A percentile compares a stretch with the other conserved stretches of the same genome.
Conservation (phyloP, 2,888 invertebrate species). For the Himalopsyche anomala region DNA sequence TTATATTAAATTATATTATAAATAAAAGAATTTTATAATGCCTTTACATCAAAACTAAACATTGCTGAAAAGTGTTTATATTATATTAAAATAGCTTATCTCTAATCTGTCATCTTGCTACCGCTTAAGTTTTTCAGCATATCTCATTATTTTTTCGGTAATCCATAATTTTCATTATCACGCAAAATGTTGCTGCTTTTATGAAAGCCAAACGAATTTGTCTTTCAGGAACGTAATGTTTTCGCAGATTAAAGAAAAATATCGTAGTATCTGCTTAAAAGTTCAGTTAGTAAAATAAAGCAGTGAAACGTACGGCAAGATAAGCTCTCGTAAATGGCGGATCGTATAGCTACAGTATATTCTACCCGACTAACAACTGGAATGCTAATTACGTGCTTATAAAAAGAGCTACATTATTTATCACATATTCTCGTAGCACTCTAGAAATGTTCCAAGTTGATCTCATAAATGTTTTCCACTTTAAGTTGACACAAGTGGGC, state of each 20-base stretch:
- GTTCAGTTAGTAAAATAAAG: slow-evolving; percentile 38
- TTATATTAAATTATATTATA: no score
- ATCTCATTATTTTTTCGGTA: no score
- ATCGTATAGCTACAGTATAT: slow-evolving; percentile 25
- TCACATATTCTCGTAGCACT: slow-evolving; percentile 42
- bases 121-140: no score
- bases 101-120: no score
- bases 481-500: not conserved
- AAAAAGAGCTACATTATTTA: slow-evolving; percentile 40
- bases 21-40: no score
- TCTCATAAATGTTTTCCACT: not conserved
- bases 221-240: slow-evolving; percentile 17
- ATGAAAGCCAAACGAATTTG: slow-evolving; percentile 28
- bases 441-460: not conserved
- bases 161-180: no score
- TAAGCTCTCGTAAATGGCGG: slow-evolving; percentile 24
- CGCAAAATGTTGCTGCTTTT: not conserved
- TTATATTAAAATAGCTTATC: no score
- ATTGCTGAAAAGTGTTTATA: no score
- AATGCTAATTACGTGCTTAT: slow-evolving; percentile 37
- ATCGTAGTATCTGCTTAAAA: slow-evolving; percentile 42
- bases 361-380: slow-evolving; percentile 23
- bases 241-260: slow-evolving; percentile 39
- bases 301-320: slow-evolving; percentile 43
- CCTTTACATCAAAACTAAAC: no score